Conservation (phyloP, 2,797 vertebrate species). For the Glyptemys insculpta region DNA sequence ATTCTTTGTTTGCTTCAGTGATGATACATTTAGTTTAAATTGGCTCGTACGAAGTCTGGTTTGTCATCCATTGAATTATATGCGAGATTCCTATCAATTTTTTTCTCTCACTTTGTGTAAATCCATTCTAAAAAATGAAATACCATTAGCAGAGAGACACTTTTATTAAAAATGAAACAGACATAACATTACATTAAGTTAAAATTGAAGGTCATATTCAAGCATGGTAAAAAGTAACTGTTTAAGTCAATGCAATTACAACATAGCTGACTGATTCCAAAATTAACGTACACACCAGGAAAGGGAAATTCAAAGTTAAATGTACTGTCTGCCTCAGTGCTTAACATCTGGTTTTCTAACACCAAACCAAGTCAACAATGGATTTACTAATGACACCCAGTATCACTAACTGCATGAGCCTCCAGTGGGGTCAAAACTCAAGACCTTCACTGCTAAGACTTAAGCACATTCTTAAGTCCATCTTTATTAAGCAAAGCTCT, state of each 20-base stretch:
- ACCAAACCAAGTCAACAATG: neutral
- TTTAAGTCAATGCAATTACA: constrained; percentile 17
- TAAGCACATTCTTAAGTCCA: neutral
- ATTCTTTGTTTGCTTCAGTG: neutral
- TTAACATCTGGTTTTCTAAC: neutral
- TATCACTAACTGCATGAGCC: neutral
- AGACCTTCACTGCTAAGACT: neutral
- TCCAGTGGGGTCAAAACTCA: neutral
- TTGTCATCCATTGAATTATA: neutral
- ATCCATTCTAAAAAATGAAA: neutral
- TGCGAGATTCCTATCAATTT: neutral
- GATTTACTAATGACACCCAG: neutral
- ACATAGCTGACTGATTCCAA: neutral
- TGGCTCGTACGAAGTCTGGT: neutral
- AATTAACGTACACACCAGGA: neutral
- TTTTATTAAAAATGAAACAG: constrained; percentile 6
- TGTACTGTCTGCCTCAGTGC: neutral
- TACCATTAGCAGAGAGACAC: neutral
- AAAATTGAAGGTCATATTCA: neutral
- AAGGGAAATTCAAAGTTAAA: neutral
- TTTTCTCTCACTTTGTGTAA: neutral
- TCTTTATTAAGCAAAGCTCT: neutral
- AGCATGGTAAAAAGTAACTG: neutral
- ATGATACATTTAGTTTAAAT: neutral
- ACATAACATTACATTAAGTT: neutral